These are phyloP conservation scores for Agrochola lota DNA, from an alignment of 2,888 invertebrate genomes.

Conservation along the genomic window DNA sequence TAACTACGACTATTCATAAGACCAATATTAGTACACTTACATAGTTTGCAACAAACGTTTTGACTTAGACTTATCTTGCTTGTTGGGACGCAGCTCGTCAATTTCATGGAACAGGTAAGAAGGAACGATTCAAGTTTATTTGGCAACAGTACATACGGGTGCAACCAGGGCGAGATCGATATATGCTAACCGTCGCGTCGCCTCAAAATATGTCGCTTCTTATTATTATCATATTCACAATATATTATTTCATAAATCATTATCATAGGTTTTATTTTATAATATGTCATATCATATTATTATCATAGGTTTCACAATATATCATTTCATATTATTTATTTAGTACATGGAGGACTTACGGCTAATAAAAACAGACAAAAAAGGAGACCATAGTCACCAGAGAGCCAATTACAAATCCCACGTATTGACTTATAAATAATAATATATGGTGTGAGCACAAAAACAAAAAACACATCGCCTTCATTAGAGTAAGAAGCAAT, in stretches of 20 bases:
- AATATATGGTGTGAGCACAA: too few relatives aligned
- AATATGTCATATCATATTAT: neutral
- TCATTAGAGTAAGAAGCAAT: too few relatives aligned
- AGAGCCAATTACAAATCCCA: too few relatives aligned
- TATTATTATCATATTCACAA: neutral
- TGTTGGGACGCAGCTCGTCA: conserved; percentile 13
- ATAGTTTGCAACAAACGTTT: neutral
- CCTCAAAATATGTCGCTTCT: too few relatives aligned
- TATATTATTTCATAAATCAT: neutral
- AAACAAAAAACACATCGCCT: too few relatives aligned
- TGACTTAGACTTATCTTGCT: conserved; percentile 4
- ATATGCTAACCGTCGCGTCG: neutral
- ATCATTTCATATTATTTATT: neutral
- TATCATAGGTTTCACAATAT: neutral
- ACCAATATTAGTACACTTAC: neutral
- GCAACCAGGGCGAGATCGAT: neutral
- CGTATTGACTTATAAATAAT: too few relatives aligned
- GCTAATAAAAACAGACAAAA: too few relatives aligned
- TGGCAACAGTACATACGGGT: neutral
- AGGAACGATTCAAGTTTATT: neutral
- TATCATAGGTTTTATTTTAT: neutral
- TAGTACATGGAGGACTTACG: too few relatives aligned
- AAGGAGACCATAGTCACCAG: too few relatives aligned
- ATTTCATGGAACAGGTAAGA: neutral
- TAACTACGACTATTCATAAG: neutral